Base-by-base conservation (phyloP, 2,888 invertebrate genomes). In the Drosophila bunnanda region DNA sequence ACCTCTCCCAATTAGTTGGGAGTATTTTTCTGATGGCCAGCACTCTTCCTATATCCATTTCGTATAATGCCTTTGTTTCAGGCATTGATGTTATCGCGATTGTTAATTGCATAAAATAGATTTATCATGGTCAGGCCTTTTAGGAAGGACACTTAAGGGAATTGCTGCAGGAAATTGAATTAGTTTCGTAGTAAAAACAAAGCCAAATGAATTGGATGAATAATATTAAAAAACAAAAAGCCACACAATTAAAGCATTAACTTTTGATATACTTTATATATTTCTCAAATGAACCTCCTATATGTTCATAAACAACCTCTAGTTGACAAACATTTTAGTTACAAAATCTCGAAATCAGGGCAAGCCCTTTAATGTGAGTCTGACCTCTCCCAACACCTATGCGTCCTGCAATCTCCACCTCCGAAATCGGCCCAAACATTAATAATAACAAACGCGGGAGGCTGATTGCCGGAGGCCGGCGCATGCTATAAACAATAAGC, bases 401-500 rank as follows among this genome's bases (percentile, higher is more conserved):
- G 3, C 22, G 13, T 30, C 39, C 55, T 41, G 28, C 7, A 41
- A 39, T 17, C 39, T 20, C n/a, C 38, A 41, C 39, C 15, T 22
- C 32, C 38, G 4, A 25, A 43, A 44, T 34, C 28, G 17, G 7
- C 12, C 28, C 28, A 3, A 70, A 41, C 39, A 36, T 34, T 39
- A 46, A 46, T 44, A 71, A 61, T 44, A 71, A 61, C 30, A 71
- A 36, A 28, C 17, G 43, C 52, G 56, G 50, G 34, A 62, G 32
- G 52, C 56, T 54, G 56, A 69, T 74, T 59, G 68, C 20, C 53
- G 39, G 43, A 41, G 39, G n/a, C 48, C 53, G 39, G 52, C 55
- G 58, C 44, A 67, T 68, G 79, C 70, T 74, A 84, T 84, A 78
- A 84, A 84, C 84, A 82, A 86, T 81, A 86, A 86, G 79, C 83